Conservation (phyloP, 1,140 invertebrate species). For the Drosophila serrata region DNA sequence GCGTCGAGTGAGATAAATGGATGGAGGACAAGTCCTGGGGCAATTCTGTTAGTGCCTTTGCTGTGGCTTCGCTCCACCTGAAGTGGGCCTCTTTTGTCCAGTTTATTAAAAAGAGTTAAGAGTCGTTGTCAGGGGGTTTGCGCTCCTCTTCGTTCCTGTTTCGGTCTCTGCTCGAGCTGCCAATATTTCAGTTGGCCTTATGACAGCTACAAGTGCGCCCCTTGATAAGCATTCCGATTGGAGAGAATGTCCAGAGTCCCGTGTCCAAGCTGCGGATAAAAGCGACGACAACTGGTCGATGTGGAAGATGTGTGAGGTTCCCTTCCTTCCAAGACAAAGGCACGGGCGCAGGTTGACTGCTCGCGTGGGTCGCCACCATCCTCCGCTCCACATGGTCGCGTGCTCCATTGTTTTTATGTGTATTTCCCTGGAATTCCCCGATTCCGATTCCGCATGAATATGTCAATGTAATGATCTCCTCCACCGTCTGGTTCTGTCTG, state of each 20-base stretch:
- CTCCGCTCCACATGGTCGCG: slow-evolving; percentile 45
- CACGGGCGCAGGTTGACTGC: slow-evolving; percentile 41
- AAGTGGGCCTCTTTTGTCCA: slow-evolving; percentile 50
- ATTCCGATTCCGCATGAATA: slow-evolving; percentile 65
- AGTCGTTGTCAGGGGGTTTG: background rate
- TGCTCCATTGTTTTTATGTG: slow-evolving; percentile 42
- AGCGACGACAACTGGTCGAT: slow-evolving; percentile 57
- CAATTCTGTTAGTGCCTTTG: slow-evolving; percentile 12
- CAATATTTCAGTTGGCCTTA: slow-evolving; percentile 80
- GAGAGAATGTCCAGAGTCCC: slow-evolving; percentile 16
- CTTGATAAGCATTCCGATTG: slow-evolving; percentile 71
- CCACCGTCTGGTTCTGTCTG: slow-evolving; percentile 41
- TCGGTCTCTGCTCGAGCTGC: slow-evolving; percentile 35
- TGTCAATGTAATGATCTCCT: slow-evolving; percentile 79
- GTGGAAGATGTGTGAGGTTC: slow-evolving; percentile 32
- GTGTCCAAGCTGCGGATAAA: slow-evolving; percentile 61
- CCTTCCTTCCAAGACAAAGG: slow-evolving; percentile 19
- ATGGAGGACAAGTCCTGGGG: slow-evolving; percentile 49
- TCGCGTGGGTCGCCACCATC: slow-evolving; percentile 15
- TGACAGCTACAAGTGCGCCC: slow-evolving; percentile 74
- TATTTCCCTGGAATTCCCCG: slow-evolving; percentile 56
- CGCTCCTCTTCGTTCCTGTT: slow-evolving; percentile 23
- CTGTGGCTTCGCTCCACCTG: slow-evolving; percentile 30
- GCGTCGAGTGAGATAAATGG: slow-evolving; percentile 75
- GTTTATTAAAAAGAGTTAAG: slow-evolving; percentile 36